These are phyloP conservation scores for Hydropsyche betteni DNA, from an alignment of 2,888 invertebrate genomes.

Conservation along the genomic window DNA sequence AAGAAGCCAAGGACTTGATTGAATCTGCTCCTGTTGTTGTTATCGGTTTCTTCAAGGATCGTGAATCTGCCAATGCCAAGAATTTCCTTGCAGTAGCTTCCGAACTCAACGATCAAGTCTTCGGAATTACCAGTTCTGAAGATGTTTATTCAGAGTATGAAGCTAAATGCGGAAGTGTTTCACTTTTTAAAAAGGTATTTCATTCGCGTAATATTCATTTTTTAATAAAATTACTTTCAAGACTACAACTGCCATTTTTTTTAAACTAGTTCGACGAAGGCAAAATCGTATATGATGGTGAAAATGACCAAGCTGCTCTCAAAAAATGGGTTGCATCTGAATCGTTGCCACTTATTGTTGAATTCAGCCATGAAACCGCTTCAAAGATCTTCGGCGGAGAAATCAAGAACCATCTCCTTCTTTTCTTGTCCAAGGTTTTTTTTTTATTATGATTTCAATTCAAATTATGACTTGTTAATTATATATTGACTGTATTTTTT, in stretches of 20 bases:
- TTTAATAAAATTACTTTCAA: slow-evolving; percentile 19
- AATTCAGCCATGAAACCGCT: slow-evolving; percentile 97
- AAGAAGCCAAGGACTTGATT: slow-evolving; percentile 84
- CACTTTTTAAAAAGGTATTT: slow-evolving; percentile 90
- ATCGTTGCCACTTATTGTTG: slow-evolving; percentile 89
- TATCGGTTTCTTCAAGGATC: slow-evolving; percentile 91
- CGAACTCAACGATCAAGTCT: slow-evolving; percentile 85
- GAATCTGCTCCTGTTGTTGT: slow-evolving; percentile 83
- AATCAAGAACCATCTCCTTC: slow-evolving; percentile 94
- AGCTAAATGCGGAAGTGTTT: slow-evolving; percentile 79
- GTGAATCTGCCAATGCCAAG: slow-evolving; percentile 81
- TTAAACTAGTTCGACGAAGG: slow-evolving; percentile 82
- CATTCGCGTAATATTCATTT: slow-evolving; percentile 17
- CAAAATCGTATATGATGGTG: slow-evolving; percentile 76
- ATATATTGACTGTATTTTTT: not conserved
- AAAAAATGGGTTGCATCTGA: slow-evolving; percentile 86
- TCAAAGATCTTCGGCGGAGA: slow-evolving; percentile 98
- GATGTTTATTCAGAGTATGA: slow-evolving; percentile 83
- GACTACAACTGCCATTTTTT: slow-evolving; percentile 50
- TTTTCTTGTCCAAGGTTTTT: slow-evolving; percentile 89
- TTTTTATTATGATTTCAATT: not conserved
- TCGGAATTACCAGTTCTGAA: slow-evolving; percentile 84
- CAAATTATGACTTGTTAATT: not conserved
- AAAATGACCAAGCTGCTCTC: slow-evolving; percentile 72
- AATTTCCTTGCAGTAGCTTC: slow-evolving; percentile 83